phyloP scores from a whole-genome alignment of 2,888 invertebrate species.

The Tenthredo distinguenda region DNA sequence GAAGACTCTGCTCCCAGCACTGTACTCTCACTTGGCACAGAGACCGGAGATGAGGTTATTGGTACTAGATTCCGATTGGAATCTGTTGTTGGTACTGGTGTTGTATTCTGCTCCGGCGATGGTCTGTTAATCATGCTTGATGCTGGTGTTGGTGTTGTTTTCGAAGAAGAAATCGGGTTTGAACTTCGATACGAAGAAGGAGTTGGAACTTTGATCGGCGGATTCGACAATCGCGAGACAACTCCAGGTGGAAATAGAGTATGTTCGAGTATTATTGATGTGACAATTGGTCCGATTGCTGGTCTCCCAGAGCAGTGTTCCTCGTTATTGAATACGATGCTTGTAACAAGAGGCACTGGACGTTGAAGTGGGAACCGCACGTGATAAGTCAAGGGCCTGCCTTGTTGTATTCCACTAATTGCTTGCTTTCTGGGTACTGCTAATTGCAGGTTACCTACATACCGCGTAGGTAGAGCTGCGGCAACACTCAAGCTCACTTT shows the following conservation, averaged over 20 bases:
- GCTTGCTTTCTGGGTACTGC: conserved; percentile 67
- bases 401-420: conserved; percentile 63
- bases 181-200: background rate
- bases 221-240: conserved; percentile 45
- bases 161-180: background rate
- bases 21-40: background rate
- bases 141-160: background rate
- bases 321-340: conserved; percentile 67
- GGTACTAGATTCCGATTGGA: background rate
- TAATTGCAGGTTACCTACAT: conserved; percentile 71
- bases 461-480: conserved; percentile 66
- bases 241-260: conserved; percentile 70
- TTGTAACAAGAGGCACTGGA: conserved; percentile 70
- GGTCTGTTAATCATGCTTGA: background rate
- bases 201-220: background rate
- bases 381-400: conserved; percentile 68
- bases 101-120: background rate
- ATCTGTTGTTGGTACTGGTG: background rate
- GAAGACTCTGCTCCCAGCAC: background rate
- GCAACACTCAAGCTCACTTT: conserved; percentile 65
- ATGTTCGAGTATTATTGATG: conserved; percentile 74
- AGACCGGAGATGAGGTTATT: background rate
- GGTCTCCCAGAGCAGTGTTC: conserved; percentile 67
- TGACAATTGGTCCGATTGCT: conserved; percentile 69
- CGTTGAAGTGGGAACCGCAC: conserved; percentile 70